phyloP scores from a whole-genome alignment of 1,140 invertebrate genomes.

The Hirudo medicinalis region DNA sequence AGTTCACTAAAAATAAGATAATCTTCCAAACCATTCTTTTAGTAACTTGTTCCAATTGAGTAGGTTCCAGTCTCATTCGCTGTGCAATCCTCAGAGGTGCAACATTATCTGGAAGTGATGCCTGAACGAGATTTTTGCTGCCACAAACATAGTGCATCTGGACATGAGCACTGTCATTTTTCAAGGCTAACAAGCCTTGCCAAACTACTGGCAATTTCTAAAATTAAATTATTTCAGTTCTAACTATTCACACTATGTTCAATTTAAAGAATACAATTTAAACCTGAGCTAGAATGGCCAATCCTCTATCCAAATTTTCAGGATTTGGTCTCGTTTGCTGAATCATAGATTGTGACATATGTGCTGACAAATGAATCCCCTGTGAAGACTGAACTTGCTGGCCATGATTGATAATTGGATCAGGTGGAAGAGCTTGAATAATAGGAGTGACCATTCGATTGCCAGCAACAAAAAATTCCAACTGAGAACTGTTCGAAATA shows the following conservation, averaged over 20 bases:
- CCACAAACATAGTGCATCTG: slow-evolving; percentile 97
- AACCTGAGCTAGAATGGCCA: background rate
- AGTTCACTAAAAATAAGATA: background rate
- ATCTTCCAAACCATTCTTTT: slow-evolving; percentile 67
- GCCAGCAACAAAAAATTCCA: slow-evolving; percentile 12
- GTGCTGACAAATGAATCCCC: background rate
- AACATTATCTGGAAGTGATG: slow-evolving; percentile 30
- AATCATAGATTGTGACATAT: background rate
- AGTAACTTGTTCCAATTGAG: slow-evolving; percentile 82
- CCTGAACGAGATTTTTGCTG: slow-evolving; percentile 46
- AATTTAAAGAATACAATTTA: background rate
- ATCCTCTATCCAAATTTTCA: slow-evolving; percentile 4
- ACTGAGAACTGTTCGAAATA: background rate
- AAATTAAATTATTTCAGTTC: background rate
- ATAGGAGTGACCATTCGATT: slow-evolving; percentile 4
- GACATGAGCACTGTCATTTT: slow-evolving; percentile 87
- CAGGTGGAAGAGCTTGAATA: background rate
- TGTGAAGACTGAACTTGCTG: background rate
- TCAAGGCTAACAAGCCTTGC: slow-evolving; percentile 83
- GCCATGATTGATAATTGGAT: background rate
- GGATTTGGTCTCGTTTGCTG: background rate
- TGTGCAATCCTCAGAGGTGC: slow-evolving; percentile 68
- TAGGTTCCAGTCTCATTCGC: slow-evolving; percentile 83
- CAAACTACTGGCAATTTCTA: slow-evolving; percentile 62
- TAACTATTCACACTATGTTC: background rate